A percentile compares a stretch with the other conserved stretches of the same genome.
Conservation (phyloP, 37 sponge, comb jelly and placozoan species). For the Chondrosia reniformis region DNA sequence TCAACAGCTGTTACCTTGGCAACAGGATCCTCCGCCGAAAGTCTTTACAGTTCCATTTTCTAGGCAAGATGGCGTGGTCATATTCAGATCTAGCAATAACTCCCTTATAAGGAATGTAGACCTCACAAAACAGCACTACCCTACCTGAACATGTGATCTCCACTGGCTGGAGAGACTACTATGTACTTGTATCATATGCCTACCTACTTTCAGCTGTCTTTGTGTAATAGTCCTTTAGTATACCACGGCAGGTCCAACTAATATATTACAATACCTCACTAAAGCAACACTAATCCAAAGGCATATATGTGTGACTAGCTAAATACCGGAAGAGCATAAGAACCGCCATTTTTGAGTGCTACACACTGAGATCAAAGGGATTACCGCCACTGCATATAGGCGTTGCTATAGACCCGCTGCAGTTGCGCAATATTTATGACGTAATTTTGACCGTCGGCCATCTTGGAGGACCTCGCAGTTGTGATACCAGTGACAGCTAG, state of each 20-base stretch:
- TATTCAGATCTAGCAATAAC: slow-evolving; percentile 30
- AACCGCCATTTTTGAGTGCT: too few relatives aligned
- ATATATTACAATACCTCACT: background rate
- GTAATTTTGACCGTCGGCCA: too few relatives aligned
- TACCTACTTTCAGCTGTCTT: background rate
- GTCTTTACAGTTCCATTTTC: background rate
- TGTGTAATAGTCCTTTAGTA: background rate
- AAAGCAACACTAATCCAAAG: background rate
- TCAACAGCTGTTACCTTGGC: too few relatives aligned
- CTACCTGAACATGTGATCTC: background rate
- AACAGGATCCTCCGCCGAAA: too few relatives aligned
- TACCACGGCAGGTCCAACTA: background rate
- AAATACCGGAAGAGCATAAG: too few relatives aligned
- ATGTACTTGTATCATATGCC: background rate
- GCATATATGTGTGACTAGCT: too few relatives aligned
- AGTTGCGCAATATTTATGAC: too few relatives aligned
- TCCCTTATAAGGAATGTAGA: background rate
- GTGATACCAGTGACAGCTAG: too few relatives aligned
- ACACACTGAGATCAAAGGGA: too few relatives aligned
- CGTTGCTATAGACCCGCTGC: too few relatives aligned
- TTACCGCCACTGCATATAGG: too few relatives aligned
- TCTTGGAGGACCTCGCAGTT: too few relatives aligned
- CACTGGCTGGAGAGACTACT: background rate
- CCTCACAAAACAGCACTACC: background rate
- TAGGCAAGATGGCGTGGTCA: slow-evolving; percentile 37